Evolutionary conservation across 92 coral and sea anemone species (phyloP).

Genomic region (Plumapathes pennacea): DNA sequence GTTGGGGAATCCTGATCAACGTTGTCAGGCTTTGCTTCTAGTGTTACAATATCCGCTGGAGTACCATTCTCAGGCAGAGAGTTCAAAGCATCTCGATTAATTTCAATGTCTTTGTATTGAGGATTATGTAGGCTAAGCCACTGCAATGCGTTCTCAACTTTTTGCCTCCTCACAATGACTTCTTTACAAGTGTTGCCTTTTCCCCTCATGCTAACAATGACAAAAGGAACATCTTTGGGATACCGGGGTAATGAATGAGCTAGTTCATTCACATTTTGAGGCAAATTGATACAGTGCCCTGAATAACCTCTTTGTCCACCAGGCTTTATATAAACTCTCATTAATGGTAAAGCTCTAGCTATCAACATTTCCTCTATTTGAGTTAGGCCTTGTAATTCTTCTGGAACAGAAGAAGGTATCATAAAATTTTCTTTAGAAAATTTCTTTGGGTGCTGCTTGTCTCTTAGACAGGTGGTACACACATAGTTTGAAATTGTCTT

Average conservation of each 20-base stretch:
- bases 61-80: conserved; percentile 26
- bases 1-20: neutral
- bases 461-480: conserved; percentile 33
- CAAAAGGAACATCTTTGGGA: conserved; percentile 30
- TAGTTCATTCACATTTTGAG: conserved; percentile 37
- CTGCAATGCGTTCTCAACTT: conserved; percentile 13
- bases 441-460: conserved; percentile 35
- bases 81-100: conserved; percentile 14
- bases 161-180: conserved; percentile 31
- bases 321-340: conserved; percentile 53
- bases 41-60: conserved; percentile 4
- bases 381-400: conserved; percentile 41
- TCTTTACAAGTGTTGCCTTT: conserved; percentile 37
- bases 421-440: conserved; percentile 40
- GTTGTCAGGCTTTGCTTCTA: conserved; percentile 11
- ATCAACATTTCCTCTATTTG: conserved; percentile 52
- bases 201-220: conserved; percentile 38
- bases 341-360: conserved; percentile 54
- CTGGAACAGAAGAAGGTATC: conserved; percentile 49
- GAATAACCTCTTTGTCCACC: conserved; percentile 58
- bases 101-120: conserved; percentile 4
- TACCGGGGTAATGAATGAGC: conserved; percentile 34
- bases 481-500: conserved; percentile 26
- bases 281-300: conserved; percentile 51
- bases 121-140: conserved; percentile 33